phyloP scores from a whole-genome alignment of 2,797 vertebrate species.

The Forpus xanthops region DNA sequence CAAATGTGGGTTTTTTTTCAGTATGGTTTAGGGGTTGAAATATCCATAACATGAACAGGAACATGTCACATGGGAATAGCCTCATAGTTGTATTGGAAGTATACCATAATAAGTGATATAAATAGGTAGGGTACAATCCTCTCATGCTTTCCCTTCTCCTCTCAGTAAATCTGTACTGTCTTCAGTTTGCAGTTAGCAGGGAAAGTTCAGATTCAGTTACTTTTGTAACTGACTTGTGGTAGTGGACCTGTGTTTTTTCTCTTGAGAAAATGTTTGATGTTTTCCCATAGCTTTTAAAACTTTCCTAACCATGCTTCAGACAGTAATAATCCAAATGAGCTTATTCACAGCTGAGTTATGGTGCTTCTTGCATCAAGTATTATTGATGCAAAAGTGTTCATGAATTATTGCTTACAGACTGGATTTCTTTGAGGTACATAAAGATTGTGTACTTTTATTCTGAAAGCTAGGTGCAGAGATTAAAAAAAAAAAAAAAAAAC shows the following conservation, averaged over 20 bases:
- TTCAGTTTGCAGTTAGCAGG: not conserved
- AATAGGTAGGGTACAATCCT: not conserved
- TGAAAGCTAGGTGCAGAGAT: not conserved
- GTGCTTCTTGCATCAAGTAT: conserved; percentile 43
- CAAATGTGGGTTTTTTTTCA: not conserved
- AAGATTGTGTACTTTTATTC: not conserved
- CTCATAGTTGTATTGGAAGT: not conserved
- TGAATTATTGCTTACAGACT: conserved; percentile 40
- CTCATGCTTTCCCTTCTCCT: not conserved
- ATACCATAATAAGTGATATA: not conserved
- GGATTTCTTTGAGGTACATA: not conserved
- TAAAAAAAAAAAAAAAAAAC: not conserved
- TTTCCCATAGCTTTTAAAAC: conserved; percentile 8
- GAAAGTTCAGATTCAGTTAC: not conserved
- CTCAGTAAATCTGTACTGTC: not conserved
- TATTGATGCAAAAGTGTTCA: conserved; percentile 37
- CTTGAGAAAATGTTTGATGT: not conserved
- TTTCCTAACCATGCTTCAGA: not conserved
- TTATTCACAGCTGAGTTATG: conserved; percentile 35
- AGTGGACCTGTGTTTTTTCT: not conserved
- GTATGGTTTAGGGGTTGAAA: not conserved
- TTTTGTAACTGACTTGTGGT: not conserved
- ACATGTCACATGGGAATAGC: not conserved
- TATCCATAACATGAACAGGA: not conserved
- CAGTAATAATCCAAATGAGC: conserved; percentile 16